phyloP scores from a whole-genome alignment of 2,113 vertebrate species.

The Pandion haliaetus region DNA sequence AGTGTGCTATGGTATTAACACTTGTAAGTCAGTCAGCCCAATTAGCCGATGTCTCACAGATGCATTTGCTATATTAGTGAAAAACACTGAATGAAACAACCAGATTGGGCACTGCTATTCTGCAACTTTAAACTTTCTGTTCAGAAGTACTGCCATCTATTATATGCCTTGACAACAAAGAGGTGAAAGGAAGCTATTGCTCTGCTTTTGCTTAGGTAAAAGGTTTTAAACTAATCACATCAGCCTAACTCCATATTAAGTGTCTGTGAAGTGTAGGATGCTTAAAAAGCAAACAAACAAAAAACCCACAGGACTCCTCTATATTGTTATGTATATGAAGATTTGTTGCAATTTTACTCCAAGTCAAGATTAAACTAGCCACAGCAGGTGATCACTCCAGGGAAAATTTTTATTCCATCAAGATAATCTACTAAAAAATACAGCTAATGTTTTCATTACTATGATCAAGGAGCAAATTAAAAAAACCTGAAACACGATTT shows the following conservation, averaged over 20 bases:
- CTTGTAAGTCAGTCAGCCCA: not conserved
- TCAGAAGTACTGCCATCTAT: not conserved
- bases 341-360: not conserved
- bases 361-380: not conserved
- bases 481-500: not conserved
- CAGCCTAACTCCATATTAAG: not conserved
- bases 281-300: not conserved
- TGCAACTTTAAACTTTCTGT: not conserved
- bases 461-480: not conserved
- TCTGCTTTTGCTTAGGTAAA: not conserved
- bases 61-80: not conserved
- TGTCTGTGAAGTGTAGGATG: not conserved
- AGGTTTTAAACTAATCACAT: not conserved
- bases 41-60: not conserved
- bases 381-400: not conserved
- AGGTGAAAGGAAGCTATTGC: not conserved
- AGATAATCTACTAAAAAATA: not conserved
- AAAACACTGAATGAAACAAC: not conserved
- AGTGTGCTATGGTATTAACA: not conserved
- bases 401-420: not conserved
- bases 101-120: not conserved
- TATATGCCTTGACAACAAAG: not conserved
- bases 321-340: not conserved
- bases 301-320: fast-evolving
- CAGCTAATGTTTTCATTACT: not conserved